A percentile compares a stretch with the other conserved stretches of the same genome.
phyloP scores from a whole-genome alignment of 2,888 invertebrate species.

The Xanthorhoe designata region DNA sequence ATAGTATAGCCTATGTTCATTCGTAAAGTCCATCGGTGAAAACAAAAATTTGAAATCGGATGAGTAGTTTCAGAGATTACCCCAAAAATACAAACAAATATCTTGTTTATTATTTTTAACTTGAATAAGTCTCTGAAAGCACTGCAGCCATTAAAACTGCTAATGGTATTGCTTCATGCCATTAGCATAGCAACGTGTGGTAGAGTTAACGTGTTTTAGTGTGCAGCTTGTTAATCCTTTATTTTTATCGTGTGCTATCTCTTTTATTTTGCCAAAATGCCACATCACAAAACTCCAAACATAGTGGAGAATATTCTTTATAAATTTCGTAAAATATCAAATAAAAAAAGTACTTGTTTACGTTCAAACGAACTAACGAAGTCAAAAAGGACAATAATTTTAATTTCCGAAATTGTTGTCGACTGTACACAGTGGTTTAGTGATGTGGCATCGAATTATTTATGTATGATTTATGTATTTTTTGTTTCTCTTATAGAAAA shows the following conservation, averaged over 20 bases:
- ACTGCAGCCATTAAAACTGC: conserved; percentile 20
- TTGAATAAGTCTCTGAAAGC: conserved; percentile 1
- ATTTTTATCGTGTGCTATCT: conserved; percentile 51
- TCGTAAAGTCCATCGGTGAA: too few relatives aligned
- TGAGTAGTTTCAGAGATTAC: too few relatives aligned
- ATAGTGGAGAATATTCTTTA: not conserved
- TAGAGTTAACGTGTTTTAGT: conserved; percentile 61
- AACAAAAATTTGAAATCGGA: too few relatives aligned
- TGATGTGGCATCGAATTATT: conserved; percentile 52
- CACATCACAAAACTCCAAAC: conserved; percentile 45
- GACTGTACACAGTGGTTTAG: conserved; percentile 22
- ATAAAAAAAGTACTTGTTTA: too few relatives aligned
- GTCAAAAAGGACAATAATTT: not conserved
- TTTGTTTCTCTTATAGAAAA: conserved; percentile 83
- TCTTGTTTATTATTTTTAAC: not conserved
- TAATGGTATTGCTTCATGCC: conserved; percentile 12
- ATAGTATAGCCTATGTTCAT: too few relatives aligned
- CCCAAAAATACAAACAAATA: too few relatives aligned
- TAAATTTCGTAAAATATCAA: too few relatives aligned
- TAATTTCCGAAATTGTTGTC: not conserved
- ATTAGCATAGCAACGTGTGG: conserved; percentile 48
- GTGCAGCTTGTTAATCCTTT: conserved; percentile 65
- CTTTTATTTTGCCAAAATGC: conserved; percentile 59
- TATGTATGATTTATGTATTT: conserved; percentile 56
- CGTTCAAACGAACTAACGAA: too few relatives aligned